Percentiles rank a stretch among this genome's conserved stretches.
Conservation (phyloP, 2,113 vertebrate species). For the Poicephalus meyeri region DNA sequence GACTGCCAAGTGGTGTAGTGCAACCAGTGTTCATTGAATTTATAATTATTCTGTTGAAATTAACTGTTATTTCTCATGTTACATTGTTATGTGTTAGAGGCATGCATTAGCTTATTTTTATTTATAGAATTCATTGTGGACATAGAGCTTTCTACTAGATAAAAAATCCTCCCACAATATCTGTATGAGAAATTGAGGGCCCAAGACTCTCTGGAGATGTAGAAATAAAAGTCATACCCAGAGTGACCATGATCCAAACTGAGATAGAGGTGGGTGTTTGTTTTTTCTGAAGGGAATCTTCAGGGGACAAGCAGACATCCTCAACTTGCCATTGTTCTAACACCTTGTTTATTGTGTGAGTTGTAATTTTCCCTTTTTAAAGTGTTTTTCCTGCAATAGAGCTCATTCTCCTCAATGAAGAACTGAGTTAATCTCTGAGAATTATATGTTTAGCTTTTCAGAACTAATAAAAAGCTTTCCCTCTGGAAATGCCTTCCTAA, state of each 20-base stretch:
- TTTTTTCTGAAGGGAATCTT: not conserved
- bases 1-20: not conserved
- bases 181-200: not conserved
- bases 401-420: not conserved
- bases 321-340: not conserved
- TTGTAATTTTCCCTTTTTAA: not conserved
- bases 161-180: not conserved
- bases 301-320: not conserved
- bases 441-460: not conserved
- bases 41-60: not conserved
- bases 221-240: not conserved
- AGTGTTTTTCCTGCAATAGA: not conserved
- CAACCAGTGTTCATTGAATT: not conserved
- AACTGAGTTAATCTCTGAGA: not conserved
- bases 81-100: not conserved
- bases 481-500: not conserved
- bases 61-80: not conserved
- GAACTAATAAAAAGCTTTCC: not conserved
- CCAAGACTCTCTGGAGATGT: not conserved
- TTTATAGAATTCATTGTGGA: not conserved
- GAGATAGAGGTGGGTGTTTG: not conserved
- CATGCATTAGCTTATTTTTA: not conserved
- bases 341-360: not conserved
- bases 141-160: not conserved
- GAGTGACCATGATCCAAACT: not conserved